A percentile compares a stretch with the other conserved stretches of the same genome.
Conservation (phyloP, 2,113 vertebrate species). For the mouse (Mus musculus) region GRCm39 chr3:134833001-134833500, state of each 20-base stretch:
- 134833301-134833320: background rate
- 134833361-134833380: background rate
- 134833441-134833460: background rate
- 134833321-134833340: background rate
- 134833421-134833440: background rate
- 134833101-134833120: background rate
- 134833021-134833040: no score
- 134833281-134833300: background rate
- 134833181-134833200: background rate
- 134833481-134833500: background rate
- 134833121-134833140: background rate
- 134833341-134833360: no score
- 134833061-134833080: background rate
- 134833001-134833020: background rate
- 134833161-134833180: background rate
- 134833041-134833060: no score
- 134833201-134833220: background rate
- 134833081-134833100: background rate
- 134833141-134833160: background rate
- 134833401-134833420: background rate
- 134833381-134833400: background rate
- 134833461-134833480: slow-evolving; percentile 22
- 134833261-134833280: background rate
- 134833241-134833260: background rate
- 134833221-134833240: background rate